phyloP scores from a whole-genome alignment of 2,113 vertebrate species.

The Stigmatopora nigra region DNA sequence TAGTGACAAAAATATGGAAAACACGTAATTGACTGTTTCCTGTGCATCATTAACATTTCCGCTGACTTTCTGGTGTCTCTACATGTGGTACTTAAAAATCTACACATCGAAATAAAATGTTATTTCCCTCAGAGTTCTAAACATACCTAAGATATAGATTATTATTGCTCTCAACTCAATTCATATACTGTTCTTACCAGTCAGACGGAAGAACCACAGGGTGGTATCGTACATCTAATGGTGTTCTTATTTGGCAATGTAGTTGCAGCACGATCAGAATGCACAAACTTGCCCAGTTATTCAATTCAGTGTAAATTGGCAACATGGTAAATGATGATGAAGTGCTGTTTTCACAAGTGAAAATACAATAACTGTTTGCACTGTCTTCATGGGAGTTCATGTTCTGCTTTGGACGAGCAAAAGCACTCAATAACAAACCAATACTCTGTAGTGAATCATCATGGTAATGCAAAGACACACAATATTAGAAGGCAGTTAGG shows the following conservation, averaged over 20 bases:
- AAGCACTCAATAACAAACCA: not conserved
- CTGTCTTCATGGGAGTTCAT: not conserved
- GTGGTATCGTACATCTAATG: no score
- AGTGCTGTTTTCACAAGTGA: not conserved
- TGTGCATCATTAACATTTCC: not conserved
- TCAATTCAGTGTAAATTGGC: not conserved
- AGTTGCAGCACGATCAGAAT: not conserved
- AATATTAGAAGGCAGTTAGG: not conserved
- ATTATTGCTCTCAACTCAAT: constrained; percentile 21
- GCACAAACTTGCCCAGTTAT: not conserved
- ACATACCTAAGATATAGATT: constrained; percentile 33
- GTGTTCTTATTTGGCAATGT: not conserved
- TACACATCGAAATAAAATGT: constrained; percentile 11
- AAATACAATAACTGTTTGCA: not conserved
- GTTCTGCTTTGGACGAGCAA: not conserved
- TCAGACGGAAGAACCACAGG: constrained; percentile 6
- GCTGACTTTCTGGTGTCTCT: not conserved
- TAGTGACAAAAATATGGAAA: not conserved
- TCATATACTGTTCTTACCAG: not conserved
- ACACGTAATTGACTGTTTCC: not conserved
- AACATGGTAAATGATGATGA: not conserved
- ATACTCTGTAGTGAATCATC: not conserved
- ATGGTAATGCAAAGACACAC: not conserved
- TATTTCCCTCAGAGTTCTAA: constrained; percentile 17
- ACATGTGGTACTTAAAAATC: constrained; percentile 22